These are phyloP conservation scores for Hetaerina titia DNA, from an alignment of 2,888 invertebrate species.

Conservation along the genomic window DNA sequence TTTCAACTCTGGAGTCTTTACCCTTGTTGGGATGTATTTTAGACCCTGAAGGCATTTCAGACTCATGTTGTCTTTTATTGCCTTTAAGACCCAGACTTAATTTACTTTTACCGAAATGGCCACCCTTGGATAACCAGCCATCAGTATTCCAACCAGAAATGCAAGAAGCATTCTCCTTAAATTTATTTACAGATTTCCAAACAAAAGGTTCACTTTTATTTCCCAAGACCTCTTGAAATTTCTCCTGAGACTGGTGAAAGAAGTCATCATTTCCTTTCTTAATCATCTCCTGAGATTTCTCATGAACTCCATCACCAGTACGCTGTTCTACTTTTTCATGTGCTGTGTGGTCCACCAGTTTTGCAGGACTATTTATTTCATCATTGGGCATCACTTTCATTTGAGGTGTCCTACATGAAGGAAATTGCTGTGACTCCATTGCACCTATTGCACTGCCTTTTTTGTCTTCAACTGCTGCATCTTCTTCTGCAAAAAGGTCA, in stretches of 20 bases:
- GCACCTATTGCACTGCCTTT: neutral
- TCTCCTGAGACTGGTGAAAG: neutral
- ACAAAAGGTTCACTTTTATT: neutral
- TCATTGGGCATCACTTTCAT: neutral
- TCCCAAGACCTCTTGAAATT: neutral
- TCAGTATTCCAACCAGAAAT: constrained; percentile 31
- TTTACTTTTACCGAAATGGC: neutral
- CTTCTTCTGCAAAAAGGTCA: constrained; percentile 59
- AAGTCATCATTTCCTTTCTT: neutral
- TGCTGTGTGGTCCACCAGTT: neutral
- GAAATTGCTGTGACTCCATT: neutral
- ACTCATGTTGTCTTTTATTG: neutral
- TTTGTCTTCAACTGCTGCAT: neutral
- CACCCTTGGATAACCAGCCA: constrained; percentile 7
- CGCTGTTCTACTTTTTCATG: neutral
- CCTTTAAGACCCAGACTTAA: constrained; percentile 20
- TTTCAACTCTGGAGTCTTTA: neutral
- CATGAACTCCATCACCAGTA: neutral
- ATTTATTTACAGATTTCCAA: neutral
- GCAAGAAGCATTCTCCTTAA: neutral
- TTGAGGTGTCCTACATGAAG: neutral
- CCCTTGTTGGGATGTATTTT: neutral
- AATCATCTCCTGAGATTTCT: neutral
- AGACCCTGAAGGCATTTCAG: neutral
- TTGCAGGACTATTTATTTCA: neutral